Conservation (phyloP, 2,888 invertebrate genomes). For the Cosmopolites sordidus region DNA sequence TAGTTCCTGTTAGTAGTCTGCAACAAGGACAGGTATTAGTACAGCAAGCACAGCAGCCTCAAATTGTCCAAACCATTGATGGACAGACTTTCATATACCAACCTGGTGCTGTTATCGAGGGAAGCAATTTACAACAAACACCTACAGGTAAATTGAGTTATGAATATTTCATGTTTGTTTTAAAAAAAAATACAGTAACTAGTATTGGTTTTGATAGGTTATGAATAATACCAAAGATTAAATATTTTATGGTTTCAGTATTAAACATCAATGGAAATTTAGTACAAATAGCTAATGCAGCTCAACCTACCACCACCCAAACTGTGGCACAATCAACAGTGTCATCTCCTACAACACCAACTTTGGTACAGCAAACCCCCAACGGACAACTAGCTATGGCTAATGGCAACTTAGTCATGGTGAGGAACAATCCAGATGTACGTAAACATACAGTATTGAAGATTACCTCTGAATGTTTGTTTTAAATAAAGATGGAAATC, state of each 20-base stretch:
- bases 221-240: too few species aligned
- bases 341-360: constrained; percentile 45
- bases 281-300: constrained; percentile 60
- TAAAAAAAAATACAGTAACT: too few species aligned
- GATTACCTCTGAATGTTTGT: too few species aligned
- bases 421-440: constrained; percentile 51
- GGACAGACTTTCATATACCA: constrained; percentile 92
- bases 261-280: constrained; percentile 74
- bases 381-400: constrained; percentile 54
- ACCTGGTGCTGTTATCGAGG: constrained; percentile 62
- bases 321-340: constrained; percentile 41
- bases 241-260: constrained; percentile 51
- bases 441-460: constrained; percentile 26
- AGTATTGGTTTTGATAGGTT: neutral
- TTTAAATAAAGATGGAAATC: too few species aligned
- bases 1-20: constrained; percentile 65
- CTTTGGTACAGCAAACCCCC: constrained; percentile 49
- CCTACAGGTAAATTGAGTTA: constrained; percentile 49
- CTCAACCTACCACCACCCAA: constrained; percentile 30
- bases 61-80: constrained; percentile 85
- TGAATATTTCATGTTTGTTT: constrained; percentile 1
- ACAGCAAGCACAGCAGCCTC: constrained; percentile 62
- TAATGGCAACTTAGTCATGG: constrained; percentile 74
- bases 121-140: constrained; percentile 54
- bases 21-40: constrained; percentile 59